Base-by-base conservation (phyloP, 1,140 invertebrate genomes). In the Euura lappo region DNA sequence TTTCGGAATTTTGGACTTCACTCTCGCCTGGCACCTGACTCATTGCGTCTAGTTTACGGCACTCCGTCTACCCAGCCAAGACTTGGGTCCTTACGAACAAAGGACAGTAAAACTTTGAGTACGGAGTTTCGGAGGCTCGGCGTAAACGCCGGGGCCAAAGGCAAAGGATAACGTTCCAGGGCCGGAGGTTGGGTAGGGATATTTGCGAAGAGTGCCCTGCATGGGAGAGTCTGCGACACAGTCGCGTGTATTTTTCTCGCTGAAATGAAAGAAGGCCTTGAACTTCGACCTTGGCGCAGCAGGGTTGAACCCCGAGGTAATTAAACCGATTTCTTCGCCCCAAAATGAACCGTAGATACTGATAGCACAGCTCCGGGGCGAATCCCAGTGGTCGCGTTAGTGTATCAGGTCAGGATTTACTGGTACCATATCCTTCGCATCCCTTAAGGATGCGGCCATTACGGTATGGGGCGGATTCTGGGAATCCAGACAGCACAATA, bases 361-460 rank as follows among this genome's bases (percentile, higher is more conserved):
- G 51, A 60, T 60, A 60, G 51, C 5, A n/a, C 51, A n/a, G 13
- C 8, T 8, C 51, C 51, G 51, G 51, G 51, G 51, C 4, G 13
- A 60, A 60, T 60, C 51, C 51, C 51, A 3, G 51, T 60, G 51
- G 51, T 60, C 51, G 13, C 51, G 51, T 60, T 60, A 60, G 51
- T 60, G 51, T 60, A 60, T 60, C 51, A 60, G 51, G 8, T 60
- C 51, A 60, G 51, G 51, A 60, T 60, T 60, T 60, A 60, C 51
- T 3, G 8, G 51, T 60, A 60, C 51, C 13, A 60, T 60, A 60
- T 60, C 51, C 13, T 60, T 60, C 51, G 51, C 51, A 60, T 60
- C 51, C 51, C 51, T 60, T 6, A 60, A 60, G 51, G 51, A 60
- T 60, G 28, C 28, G 28, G 28, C 28, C 28, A 28, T 28, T 28